Evolutionary conservation across 2,797 vertebrate genomes (phyloP), one percentile per base, ranked within the genome.

Genomic region (Meda fulgida): DNA sequence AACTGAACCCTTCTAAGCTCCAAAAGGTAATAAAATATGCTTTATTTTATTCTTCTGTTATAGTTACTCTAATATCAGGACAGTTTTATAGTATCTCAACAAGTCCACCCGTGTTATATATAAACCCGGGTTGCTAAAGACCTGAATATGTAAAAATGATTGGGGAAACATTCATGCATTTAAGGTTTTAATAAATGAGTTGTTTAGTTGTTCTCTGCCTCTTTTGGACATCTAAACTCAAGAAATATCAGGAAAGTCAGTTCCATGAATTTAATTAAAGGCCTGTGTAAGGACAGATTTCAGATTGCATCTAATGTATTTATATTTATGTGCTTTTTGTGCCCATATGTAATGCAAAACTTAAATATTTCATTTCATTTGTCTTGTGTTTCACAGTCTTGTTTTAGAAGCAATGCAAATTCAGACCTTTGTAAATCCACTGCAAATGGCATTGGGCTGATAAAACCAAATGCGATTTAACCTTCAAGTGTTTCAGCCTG

Each of bases 381-480:
- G 48, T 81, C 5, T 29, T 81, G 80, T 58, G 66, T 71, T 55
- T 55, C 65, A 51, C 5, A 46, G 18, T 21, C n/a, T 66, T n/a
- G 9, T 26, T 34, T 78, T 26, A 23, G 63, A 7, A 40, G 31
- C 60, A 40, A 84, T 84, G 83, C 75, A 84, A 84, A 84, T 84
- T 51, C 53, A 79, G 66, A 84, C 83, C 65, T 84, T 84, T 79
- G 76, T 21, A 29, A 48, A 29, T 36, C n/a, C 9, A 13, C 19
- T 26, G 29, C 38, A 63, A 72, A 63, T 70, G 67, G 65, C 51
- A 23, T 72, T 79, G 19, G 29, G 26, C 51, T 79, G 53, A 84
- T 79, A 51, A 78, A 72, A 84, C 66, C 76, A 51, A 48, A 71
- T 34, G 66, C 6, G 2, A 43, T 69, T 46, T 70, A 78, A 84